phyloP scores from a whole-genome alignment of 2,113 vertebrate species.

The crab-eating macaque (Macaca fascicularis) region DNA sequence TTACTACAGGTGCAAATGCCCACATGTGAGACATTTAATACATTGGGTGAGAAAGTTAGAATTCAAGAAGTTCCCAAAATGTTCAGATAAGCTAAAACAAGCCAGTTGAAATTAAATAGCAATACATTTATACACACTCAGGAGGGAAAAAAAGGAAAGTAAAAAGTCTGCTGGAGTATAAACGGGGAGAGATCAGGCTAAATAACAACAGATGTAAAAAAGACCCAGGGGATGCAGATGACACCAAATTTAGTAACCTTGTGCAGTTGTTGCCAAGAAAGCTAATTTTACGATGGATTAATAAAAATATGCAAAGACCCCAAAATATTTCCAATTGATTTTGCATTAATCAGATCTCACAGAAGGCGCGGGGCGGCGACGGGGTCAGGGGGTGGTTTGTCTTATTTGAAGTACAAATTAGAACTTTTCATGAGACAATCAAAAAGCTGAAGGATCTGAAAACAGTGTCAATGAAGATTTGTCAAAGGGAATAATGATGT shows the following conservation, averaged over 20 bases:
- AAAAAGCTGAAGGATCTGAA: background rate
- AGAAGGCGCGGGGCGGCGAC: fast-evolving
- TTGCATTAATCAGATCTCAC: background rate
- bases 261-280: background rate
- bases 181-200: background rate
- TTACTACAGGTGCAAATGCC: background rate
- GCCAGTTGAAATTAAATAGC: background rate
- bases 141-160: background rate
- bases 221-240: background rate
- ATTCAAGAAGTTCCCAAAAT: background rate
- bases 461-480: background rate
- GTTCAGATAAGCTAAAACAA: conserved; percentile 20
- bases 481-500: background rate
- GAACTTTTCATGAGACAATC: background rate
- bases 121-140: background rate
- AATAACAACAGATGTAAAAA: background rate
- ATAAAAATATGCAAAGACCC: background rate
- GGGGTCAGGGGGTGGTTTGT: fast-evolving
- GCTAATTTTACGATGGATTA: background rate
- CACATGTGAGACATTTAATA: background rate
- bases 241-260: background rate
- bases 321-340: background rate
- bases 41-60: background rate
- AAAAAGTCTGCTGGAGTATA: background rate
- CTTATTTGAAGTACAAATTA: background rate